Conservation (phyloP, 2,888 invertebrate genomes). For the Mystacides longicornis region DNA sequence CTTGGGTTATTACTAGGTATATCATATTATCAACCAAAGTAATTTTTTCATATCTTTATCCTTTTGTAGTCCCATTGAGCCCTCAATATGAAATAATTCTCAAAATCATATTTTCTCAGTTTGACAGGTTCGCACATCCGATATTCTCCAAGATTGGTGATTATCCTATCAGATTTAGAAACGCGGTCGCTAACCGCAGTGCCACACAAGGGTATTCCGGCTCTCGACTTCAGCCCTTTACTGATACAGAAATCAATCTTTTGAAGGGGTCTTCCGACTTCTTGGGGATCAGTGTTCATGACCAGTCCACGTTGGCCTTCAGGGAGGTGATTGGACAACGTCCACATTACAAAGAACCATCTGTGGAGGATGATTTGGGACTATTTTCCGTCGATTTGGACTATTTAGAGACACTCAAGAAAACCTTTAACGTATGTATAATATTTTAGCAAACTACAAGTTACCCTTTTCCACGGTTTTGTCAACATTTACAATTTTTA, state of each 20-base stretch:
- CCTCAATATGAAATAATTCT: too few relatives aligned
- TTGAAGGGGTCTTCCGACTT: constrained; percentile 48
- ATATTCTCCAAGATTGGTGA: constrained; percentile 44
- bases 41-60: too few relatives aligned
- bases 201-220: constrained; percentile 38
- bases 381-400: not conserved
- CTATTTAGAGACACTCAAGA: not conserved
- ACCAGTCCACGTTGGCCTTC: constrained; percentile 43
- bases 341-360: constrained; percentile 14
- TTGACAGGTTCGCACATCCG: constrained; percentile 46
- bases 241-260: constrained; percentile 36
- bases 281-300: constrained; percentile 51
- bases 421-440: not conserved
- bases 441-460: too few relatives aligned
- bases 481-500: too few relatives aligned
- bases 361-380: constrained; percentile 19
- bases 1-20: too few relatives aligned
- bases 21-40: too few relatives aligned
- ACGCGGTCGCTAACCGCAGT: constrained; percentile 41
- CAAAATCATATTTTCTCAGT: too few relatives aligned
- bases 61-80: too few relatives aligned
- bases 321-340: constrained; percentile 5
- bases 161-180: constrained; percentile 43
- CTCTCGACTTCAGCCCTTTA: constrained; percentile 45
- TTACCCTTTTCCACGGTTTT: too few relatives aligned